phyloP scores from a whole-genome alignment of 2,113 vertebrate genomes.

The Callocephalon fimbriatum region DNA sequence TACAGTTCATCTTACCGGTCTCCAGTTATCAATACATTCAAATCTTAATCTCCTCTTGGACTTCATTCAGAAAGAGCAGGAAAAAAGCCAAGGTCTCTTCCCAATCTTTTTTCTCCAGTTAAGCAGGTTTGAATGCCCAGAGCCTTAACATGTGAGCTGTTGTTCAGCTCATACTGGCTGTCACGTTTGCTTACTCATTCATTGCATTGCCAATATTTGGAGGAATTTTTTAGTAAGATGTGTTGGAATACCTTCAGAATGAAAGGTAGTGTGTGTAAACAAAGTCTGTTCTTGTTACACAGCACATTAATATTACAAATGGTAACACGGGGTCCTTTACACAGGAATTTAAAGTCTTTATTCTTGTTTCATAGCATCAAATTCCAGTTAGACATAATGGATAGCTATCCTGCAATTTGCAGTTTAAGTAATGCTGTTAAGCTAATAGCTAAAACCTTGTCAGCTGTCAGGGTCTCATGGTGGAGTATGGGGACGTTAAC shows the following conservation, averaged over 20 bases:
- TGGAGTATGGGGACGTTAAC: not conserved
- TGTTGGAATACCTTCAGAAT: not conserved
- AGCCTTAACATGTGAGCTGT: not conserved
- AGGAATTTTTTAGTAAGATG: not conserved
- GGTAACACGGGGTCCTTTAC: not conserved
- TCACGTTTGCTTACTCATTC: not conserved
- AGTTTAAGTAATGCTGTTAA: not conserved
- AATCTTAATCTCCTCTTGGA: not conserved
- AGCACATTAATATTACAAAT: not conserved
- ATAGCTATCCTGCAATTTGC: not conserved
- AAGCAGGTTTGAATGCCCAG: not conserved
- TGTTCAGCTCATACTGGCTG: not conserved
- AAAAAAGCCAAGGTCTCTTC: not conserved
- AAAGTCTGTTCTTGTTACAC: not conserved
- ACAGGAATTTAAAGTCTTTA: not conserved
- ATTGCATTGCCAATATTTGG: not conserved
- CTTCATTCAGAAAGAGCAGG: not conserved
- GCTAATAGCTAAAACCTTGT: not conserved
- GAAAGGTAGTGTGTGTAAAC: not conserved
- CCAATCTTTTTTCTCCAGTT: not conserved
- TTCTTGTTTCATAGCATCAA: not conserved
- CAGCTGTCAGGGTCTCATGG: not conserved
- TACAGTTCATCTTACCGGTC: not conserved
- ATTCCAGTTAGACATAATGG: not conserved
- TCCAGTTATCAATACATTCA: not conserved